Percentiles rank a stretch among this genome's conserved stretches.
These are phyloP conservation scores for Asteroscopus sphinx DNA, from an alignment of 2,888 invertebrate genomes.

Conservation along the genomic window DNA sequence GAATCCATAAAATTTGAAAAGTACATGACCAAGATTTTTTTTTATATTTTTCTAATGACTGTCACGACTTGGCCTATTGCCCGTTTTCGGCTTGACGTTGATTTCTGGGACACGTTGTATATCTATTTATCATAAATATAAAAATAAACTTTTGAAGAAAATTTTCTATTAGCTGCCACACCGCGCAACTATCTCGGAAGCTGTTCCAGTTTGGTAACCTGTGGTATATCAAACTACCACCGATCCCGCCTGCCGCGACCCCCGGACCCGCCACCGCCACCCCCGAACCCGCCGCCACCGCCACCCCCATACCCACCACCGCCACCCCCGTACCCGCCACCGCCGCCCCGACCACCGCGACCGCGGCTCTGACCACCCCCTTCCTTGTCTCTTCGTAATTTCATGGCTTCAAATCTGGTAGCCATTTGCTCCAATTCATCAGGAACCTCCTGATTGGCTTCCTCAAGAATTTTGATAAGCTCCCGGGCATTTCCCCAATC, in stretches of 20 bases:
- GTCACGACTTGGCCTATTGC: too few species aligned
- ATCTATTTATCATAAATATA: too few species aligned
- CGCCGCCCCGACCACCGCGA: constrained; percentile 68
- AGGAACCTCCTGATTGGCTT: constrained; percentile 96
- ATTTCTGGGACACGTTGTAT: too few species aligned
- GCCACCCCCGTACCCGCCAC: constrained; percentile 70
- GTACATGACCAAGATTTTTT: too few species aligned
- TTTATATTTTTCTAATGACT: too few species aligned
- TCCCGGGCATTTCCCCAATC: constrained; percentile 96
- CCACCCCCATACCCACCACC: constrained; percentile 82
- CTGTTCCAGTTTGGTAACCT: constrained; percentile 24
- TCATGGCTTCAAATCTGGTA: constrained; percentile 92
- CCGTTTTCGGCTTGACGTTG: too few species aligned
- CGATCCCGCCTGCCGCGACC: constrained; percentile 71
- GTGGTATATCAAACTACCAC: constrained; percentile 62
- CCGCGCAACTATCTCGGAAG: neutral
- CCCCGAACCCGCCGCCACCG: constrained; percentile 69
- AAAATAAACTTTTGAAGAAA: constrained; percentile 3
- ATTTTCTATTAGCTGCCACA: constrained; percentile 7
- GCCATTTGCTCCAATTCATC: constrained; percentile 94
- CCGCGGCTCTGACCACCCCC: constrained; percentile 80
- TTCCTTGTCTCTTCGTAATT: constrained; percentile 90
- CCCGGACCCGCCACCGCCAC: constrained; percentile 70
- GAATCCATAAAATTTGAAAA: too few species aligned
- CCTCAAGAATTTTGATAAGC: constrained; percentile 95